Base-by-base conservation (phyloP, 2,797 vertebrate genomes). In the Atherinosoma microstoma region DNA sequence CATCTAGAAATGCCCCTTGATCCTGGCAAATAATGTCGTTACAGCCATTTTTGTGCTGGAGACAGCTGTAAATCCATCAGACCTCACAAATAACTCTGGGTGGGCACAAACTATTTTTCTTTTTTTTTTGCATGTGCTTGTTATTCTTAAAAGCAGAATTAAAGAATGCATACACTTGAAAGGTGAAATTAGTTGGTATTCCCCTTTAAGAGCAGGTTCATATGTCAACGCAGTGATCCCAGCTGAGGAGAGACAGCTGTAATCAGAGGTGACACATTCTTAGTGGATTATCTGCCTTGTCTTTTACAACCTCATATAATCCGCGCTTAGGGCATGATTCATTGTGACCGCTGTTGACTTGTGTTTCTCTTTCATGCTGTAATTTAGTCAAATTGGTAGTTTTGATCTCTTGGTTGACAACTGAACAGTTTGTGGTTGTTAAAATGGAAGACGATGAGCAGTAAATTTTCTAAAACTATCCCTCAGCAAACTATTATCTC, bases 211-310 rank as follows among this genome's bases (percentile, higher is more conserved):
- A 83, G 78, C 73, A 73, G 73, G 78, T 85, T 85, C 66, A 76
- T 87, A 83, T 84, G 81, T 88, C 85, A 64, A 34, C 82, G 73
- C 79, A 27, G 38, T 79, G 80, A 90, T 89, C 79, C 79, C 67
- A 64, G 61, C 76, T 42, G 77, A 87, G 72, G 66, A 88, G 78
- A 89, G 86, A 85, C 79, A 68, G 77, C 77, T 78, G 71, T 86
- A 84, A 91, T 91, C 76, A 85, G 76, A 87, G 82, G 79, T 75
- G 88, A 87, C 88, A 91, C 75, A 81, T 84, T 91, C 78, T 90
- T 58, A 67, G 78, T 79, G 83, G 88, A 89, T 90, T 88, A 84
- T 87, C 78, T 80, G 80, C 75, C 69, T 89, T 79, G 78, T 88
- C 77, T 92, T 90, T 91, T 90, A 88, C 80, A 80, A 87, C 76